Evolutionary conservation across 2,113 vertebrate genomes (phyloP).

Genomic region (Dicaeum eximium): DNA sequence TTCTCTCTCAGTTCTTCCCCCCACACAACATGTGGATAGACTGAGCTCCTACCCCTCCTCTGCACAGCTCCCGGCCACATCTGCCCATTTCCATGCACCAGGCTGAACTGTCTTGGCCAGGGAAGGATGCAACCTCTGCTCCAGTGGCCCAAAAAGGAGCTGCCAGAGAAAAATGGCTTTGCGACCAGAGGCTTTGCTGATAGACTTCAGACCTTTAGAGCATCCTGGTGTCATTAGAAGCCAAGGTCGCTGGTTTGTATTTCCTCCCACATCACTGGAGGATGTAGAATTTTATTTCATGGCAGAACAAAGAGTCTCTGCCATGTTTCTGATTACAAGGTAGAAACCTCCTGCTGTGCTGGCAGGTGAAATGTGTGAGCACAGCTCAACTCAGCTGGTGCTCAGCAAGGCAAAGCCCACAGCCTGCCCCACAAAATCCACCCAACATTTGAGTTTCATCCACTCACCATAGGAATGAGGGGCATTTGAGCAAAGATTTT

Average conservation of each 20-base stretch:
- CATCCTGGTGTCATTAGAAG: not conserved
- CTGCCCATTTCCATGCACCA: not conserved
- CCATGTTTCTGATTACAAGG: not conserved
- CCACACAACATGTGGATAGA: rapidly evolving
- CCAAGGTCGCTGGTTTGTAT: not conserved
- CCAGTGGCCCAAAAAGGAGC: rapidly evolving
- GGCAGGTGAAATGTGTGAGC: not conserved
- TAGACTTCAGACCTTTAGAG: not conserved
- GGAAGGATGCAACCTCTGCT: not conserved
- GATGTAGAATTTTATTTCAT: not conserved
- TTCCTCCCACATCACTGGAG: not conserved
- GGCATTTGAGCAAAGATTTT: not conserved
- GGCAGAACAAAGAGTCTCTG: not conserved
- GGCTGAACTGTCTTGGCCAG: not conserved
- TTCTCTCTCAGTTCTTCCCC: not conserved
- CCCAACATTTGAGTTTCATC: not conserved
- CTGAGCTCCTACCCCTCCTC: not conserved
- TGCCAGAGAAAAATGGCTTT: not conserved
- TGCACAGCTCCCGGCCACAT: not conserved
- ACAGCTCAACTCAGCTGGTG: not conserved
- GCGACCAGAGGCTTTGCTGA: not conserved
- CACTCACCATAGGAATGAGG: rapidly evolving
- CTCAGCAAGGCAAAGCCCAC: not conserved
- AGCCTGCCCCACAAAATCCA: not conserved
- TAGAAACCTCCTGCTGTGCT: not conserved